Conservation (phyloP, 1,140 invertebrate genomes). For the Drosophila bocqueti region DNA sequence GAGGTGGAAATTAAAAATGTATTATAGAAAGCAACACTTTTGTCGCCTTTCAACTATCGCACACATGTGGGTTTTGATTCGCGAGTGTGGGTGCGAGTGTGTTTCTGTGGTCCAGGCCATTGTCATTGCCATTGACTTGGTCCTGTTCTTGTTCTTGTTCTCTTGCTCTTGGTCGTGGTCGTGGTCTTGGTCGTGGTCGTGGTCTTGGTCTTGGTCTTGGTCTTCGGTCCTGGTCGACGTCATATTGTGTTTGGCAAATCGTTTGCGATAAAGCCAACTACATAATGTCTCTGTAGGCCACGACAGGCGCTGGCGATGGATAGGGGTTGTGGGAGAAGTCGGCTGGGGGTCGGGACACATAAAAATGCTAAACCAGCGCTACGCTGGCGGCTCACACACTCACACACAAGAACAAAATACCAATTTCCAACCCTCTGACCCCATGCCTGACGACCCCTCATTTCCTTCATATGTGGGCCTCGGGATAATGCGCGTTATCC, state of each 20-base stretch:
- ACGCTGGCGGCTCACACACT: conserved; percentile 64
- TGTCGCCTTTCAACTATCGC: conserved; percentile 57
- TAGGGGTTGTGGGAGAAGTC: conserved; percentile 1
- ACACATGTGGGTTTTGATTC: conserved; percentile 6
- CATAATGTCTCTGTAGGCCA: conserved; percentile 78
- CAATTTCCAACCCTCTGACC: conserved; percentile 35
- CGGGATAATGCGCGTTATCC: conserved; percentile 78
- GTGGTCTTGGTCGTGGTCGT: neutral
- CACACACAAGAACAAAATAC: conserved; percentile 48
- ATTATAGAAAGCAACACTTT: conserved; percentile 16
- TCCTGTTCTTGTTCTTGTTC: conserved; percentile 13
- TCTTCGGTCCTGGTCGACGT: conserved; percentile 54
- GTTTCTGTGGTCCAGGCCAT: conserved; percentile 61
- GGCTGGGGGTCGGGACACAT: conserved; percentile 40
- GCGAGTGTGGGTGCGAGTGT: neutral
- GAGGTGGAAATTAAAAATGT: neutral
- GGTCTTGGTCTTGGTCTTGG: conserved; percentile 7
- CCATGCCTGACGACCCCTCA: neutral
- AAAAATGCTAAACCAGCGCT: conserved; percentile 78
- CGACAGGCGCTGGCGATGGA: conserved; percentile 14
- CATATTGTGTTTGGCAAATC: conserved; percentile 81
- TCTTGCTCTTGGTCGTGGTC: neutral
- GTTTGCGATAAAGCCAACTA: conserved; percentile 82
- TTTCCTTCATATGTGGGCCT: conserved; percentile 35
- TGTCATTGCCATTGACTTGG: conserved; percentile 45